Base-by-base conservation (phyloP, 2,888 invertebrate species). In the Amphipoea oculea region DNA sequence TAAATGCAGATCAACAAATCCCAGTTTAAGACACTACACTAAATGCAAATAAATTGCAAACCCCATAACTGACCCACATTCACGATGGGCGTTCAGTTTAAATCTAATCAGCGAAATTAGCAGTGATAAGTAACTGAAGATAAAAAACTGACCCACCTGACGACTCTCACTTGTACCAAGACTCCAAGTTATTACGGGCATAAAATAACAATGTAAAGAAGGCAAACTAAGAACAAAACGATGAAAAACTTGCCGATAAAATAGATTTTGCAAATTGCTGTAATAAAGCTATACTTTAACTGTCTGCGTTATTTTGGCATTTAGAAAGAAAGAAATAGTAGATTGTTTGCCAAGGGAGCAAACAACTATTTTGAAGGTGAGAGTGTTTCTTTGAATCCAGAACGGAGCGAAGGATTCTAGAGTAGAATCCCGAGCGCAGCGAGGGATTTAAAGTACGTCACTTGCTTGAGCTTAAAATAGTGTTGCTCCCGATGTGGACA, bases 141-240 rank as follows among this genome's bases (percentile, higher is more conserved):
- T 57, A 65, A 74, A 48, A 81, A 72, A 74, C 57, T 68, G 63
- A 78, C 74, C 45, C n/a, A 77, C 57, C 66, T 51, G 48, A 40
- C 69, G 23, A 85, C 86, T 82, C 82, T 85, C 75, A 76, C 86
- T 70, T 85, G 78, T n/a, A 70, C 72, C 63, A 74, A 72, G 20
- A 63, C 17, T 51, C 23, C 36, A 14, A 54, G n/a, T 57, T 48
- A 48, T 36, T 11, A 62, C 42, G 14, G 14, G 6, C 65, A 81
- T 4, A 2, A 12, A 11, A 14, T 23, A 1, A 14, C 7, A 0
- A 23, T 48, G n/a, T 0, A 0, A 60, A 78, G 72, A 85, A 82
- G 69, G 4, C 1, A 57, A 11, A 23, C 23, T 57, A 57, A 9
- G 23, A 9, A 57, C 57, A n/a, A 57, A n/a, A 57, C n/a, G 4